Evolutionary conservation across 2,113 vertebrate species (phyloP), one percentile per base, ranked within the genome.

Genomic region (Sylvietta virens): DNA sequence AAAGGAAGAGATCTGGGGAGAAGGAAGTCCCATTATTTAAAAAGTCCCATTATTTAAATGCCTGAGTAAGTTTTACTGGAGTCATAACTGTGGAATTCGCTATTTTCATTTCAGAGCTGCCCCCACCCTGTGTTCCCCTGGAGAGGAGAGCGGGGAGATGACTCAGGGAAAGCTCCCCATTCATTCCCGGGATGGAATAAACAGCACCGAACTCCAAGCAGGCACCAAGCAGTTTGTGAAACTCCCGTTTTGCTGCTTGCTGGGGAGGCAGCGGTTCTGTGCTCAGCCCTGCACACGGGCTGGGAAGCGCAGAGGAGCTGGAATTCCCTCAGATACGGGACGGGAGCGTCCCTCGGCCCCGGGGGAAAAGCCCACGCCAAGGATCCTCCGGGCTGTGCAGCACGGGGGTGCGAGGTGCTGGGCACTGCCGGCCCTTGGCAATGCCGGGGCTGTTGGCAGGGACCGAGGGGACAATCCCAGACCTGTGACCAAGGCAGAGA

Each of bases 1-100:
- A 96, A 97, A 90, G 91, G 78, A 87, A 93, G 95, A 94, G 94
- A 97, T 96, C 94, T 88, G 89, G 73, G 40, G 51, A 88, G 87
- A 35, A 92, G 86, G 93, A 87, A 33, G 64, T 95, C 85, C 96
- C 96, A 88, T 92, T 92, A 97, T 97, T 97, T 93, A 77, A 95
- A 86, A 87, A 33, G 64, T 95, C 85, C 96, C 96, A 88, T 92
- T 92, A 97, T 97, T 97, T 93, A 77, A 95, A 86, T 74, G 86
- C 89, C 91, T 87, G 62, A 73, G 74, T 83, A 56, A 90, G 89
- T 89, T 77, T 66, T 62, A 86, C 80, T 47, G 56, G 91, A 88
- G 74, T 88, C 85, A 80, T 94, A 95, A 96, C 37, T 73, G 79
- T 50, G 78, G 92, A 74, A 84, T 97, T 93, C 17, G 71, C 80